A percentile compares a stretch with the other conserved stretches of the same genome.
Conservation (phyloP, 2,113 vertebrate species). For the Lethenteron camtschaticum region DNA sequence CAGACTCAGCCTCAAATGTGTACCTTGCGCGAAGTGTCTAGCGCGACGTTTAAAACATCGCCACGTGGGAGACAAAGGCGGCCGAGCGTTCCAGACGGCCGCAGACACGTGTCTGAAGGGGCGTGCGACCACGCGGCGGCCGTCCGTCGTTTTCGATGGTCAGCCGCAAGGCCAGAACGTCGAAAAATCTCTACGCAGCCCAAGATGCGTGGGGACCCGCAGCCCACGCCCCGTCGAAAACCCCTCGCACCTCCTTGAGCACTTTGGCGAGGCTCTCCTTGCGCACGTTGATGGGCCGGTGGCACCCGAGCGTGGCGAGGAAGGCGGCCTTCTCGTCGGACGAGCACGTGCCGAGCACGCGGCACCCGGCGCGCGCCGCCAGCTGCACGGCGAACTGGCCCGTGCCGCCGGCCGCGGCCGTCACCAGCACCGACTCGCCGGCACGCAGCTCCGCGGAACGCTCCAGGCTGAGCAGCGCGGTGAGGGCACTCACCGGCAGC, state of each 20-base stretch:
- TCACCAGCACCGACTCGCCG: constrained; percentile 55
- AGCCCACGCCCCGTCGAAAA: too few relatives aligned
- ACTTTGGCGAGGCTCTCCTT: constrained; percentile 30
- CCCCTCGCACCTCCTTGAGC: constrained; percentile 18
- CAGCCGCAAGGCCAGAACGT: too few relatives aligned
- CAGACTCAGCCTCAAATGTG: too few relatives aligned
- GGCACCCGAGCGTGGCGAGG: constrained; percentile 57
- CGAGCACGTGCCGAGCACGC: constrained; percentile 66
- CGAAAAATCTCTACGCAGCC: too few relatives aligned
- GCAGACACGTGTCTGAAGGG: too few relatives aligned
- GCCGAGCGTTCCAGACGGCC: too few relatives aligned
- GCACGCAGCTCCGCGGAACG: constrained; percentile 40
- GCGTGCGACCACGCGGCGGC: too few relatives aligned
- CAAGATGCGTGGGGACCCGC: too few relatives aligned
- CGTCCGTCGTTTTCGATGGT: too few relatives aligned
- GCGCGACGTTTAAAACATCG: too few relatives aligned
- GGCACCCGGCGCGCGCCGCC: constrained; percentile 54
- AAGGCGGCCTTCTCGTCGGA: constrained; percentile 49
- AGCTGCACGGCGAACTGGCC: constrained; percentile 76
- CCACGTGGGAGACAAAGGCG: too few relatives aligned
- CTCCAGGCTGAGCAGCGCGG: constrained; percentile 52
- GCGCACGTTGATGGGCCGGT: constrained; percentile 53
- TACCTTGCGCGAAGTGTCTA: too few relatives aligned
- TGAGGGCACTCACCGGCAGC: constrained; percentile 48
- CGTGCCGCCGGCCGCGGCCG: constrained; percentile 55